These are phyloP conservation scores for Drosophila monieri DNA, from an alignment of 2,888 invertebrate species.

Conservation along the genomic window DNA sequence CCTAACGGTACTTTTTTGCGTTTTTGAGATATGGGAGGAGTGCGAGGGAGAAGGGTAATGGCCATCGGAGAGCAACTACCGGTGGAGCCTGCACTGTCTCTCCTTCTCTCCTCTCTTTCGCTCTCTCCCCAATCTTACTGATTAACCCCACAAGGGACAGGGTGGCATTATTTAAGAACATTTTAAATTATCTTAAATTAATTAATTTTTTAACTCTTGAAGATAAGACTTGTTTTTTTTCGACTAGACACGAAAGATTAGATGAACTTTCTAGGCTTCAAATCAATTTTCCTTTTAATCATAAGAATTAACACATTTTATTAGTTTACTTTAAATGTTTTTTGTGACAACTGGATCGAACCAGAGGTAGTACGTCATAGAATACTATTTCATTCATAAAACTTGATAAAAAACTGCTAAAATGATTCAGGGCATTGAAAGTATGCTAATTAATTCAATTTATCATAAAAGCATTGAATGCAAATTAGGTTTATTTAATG, in stretches of 20 bases:
- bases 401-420: not conserved
- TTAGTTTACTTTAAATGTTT: not conserved
- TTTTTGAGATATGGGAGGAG: not conserved
- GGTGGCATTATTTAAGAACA: too few species aligned
- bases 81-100: not conserved
- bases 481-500: conserved; percentile 8
- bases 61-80: not conserved
- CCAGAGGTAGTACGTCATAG: not conserved
- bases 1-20: not conserved
- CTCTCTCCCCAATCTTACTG: not conserved
- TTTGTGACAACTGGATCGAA: not conserved
- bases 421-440: conserved; percentile 7
- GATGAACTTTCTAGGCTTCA: not conserved
- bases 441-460: conserved; percentile 19
- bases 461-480: not conserved
- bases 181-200: not conserved
- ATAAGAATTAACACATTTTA: not conserved
- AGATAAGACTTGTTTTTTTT: too few species aligned
- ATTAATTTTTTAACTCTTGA: too few species aligned
- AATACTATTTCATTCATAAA: conserved; percentile 14
- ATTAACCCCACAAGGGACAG: conserved; percentile 1
- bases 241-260: too few species aligned
- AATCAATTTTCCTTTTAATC: not conserved
- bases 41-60: not conserved
- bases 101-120: not conserved